A percentile compares a stretch with the other conserved stretches of the same genome.
phyloP scores from a whole-genome alignment of 2,797 vertebrate species.

The Poeciliopsis presidionis region DNA sequence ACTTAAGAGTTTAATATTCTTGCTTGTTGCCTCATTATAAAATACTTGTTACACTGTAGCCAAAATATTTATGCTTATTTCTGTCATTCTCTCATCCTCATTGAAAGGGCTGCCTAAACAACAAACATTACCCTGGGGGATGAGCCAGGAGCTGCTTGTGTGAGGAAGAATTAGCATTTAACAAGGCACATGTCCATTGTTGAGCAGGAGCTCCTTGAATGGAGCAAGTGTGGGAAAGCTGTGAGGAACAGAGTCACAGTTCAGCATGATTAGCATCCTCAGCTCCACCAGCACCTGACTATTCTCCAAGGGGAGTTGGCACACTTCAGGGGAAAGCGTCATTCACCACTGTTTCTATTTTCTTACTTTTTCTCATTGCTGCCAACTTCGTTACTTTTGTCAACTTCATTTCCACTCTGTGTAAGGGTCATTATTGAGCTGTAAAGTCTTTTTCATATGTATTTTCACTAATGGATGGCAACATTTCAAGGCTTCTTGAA shows the following conservation, averaged over 20 bases:
- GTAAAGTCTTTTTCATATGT: slow-evolving; percentile 16
- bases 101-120: slow-evolving; percentile 50
- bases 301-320: slow-evolving; percentile 56
- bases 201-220: slow-evolving; percentile 46
- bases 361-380: slow-evolving; percentile 8
- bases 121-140: slow-evolving; percentile 45
- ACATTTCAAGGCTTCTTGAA: slow-evolving; percentile 6
- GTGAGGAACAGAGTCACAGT: slow-evolving; percentile 72
- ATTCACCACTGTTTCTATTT: not conserved
- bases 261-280: slow-evolving; percentile 67
- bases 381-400: slow-evolving; percentile 24
- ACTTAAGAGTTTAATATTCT: not conserved
- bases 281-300: slow-evolving; percentile 45
- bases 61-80: slow-evolving; percentile 57
- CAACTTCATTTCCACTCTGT: slow-evolving; percentile 30
- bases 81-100: slow-evolving; percentile 18
- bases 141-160: slow-evolving; percentile 54
- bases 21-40: not conserved
- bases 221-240: slow-evolving; percentile 79
- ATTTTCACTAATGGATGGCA: slow-evolving; percentile 31
- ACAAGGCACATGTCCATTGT: slow-evolving; percentile 80
- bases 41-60: slow-evolving; percentile 15
- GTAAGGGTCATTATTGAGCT: slow-evolving; percentile 20
- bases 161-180: slow-evolving; percentile 75
- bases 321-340: slow-evolving; percentile 56